A percentile compares a stretch with the other conserved stretches of the same genome.
Conservation (phyloP, 2,113 vertebrate genomes). For the Notothenia rossii region DNA sequence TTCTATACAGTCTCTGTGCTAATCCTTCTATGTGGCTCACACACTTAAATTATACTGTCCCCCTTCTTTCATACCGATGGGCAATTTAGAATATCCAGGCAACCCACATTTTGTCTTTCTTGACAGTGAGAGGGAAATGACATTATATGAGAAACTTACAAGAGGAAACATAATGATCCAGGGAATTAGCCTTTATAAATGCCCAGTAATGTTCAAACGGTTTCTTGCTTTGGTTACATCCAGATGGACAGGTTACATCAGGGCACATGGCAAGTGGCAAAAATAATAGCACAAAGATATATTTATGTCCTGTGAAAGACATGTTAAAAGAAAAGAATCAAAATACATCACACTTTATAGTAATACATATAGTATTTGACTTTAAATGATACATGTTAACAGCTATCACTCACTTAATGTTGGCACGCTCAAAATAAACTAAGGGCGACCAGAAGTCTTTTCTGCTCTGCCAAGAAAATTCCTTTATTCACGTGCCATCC, state of each 20-base stretch:
- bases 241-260: background rate
- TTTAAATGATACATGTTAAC: background rate
- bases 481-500: background rate
- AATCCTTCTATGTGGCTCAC: background rate
- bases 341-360: no score
- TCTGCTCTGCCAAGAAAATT: background rate
- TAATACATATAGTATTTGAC: no score
- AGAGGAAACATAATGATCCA: background rate
- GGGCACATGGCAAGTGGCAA: background rate
- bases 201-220: no score
- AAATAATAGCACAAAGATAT: background rate
- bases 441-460: background rate
- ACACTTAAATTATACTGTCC: background rate
- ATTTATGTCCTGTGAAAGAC: background rate
- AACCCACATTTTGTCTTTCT: background rate
- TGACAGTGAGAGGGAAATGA: background rate
- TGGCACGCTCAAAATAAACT: background rate
- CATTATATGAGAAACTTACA: background rate
- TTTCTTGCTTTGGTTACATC: no score
- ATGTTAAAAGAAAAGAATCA: no score
- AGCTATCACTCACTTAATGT: no score
- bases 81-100: slow-evolving; percentile 9
- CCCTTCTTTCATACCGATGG: slow-evolving; percentile 7
- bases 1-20: slow-evolving; percentile 2
- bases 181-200: background rate